Evolutionary conservation across 1,140 invertebrate species (phyloP), one percentile per base, ranked within the genome.

Genomic region (Vollenhovia emeryi): DNA sequence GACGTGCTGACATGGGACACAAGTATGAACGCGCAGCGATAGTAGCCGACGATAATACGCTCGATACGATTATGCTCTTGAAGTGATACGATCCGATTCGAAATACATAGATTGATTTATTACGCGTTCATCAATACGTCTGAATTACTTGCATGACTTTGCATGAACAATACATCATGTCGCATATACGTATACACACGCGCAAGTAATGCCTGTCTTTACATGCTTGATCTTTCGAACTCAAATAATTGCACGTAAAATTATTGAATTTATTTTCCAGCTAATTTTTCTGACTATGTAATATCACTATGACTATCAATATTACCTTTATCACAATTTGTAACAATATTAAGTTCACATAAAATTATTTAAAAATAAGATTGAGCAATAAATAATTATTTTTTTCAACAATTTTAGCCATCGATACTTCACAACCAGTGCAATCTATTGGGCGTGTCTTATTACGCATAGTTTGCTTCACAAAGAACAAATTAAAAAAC

Each of bases 51-150:
- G 74, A 85, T 85, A 50, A 60, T 79, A 21, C 55, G 15, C 36
- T 73, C 66, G 66, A 73, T 59, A 40, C 66, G 66, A 71, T 82
- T 82, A 82, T 43, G n/a, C 50, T 13, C 55, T 79, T 50, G 55
- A 73, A 82, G 73, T 82, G 50, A 82, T 82, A 71, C 66, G 66
- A 57, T 71, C 50, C 50, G 8, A 86, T 86, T 50, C 66, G 64
- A 68, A 73, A 62, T n/a, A n/a, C n/a, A n/a, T 83, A 84, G 62
- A 71, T 52, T 85, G 82, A 84, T 84, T 62, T 79, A 85, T 24
- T 40, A 52, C 43, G 50, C 59, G n/a, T 76, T 71, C 50, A 52
- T 36, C 57, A 69, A 84, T 85, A 74, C 73, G 40, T 75, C 85
- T 50, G 24, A 60, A 86, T 78, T 36, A 87, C 36, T 79, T 40